Conservation (phyloP, 2,797 vertebrate genomes). For the Cynodonichthys magdalenae region DNA sequence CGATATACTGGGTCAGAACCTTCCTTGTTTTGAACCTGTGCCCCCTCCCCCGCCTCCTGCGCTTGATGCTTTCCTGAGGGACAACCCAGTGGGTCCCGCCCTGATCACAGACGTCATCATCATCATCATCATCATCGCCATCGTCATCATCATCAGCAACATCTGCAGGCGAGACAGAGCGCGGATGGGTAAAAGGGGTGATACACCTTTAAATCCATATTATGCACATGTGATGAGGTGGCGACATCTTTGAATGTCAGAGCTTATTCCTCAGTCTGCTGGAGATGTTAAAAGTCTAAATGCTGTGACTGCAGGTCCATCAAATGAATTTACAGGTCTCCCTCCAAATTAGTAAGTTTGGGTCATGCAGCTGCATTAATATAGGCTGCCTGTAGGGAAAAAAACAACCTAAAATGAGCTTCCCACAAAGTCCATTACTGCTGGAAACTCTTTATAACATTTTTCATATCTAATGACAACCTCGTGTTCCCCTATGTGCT, state of each 20-base stretch:
- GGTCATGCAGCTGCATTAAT: constrained; percentile 38
- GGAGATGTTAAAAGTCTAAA: constrained; percentile 27
- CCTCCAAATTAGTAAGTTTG: constrained; percentile 14
- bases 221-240: constrained; percentile 23
- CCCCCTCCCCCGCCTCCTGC: constrained; percentile 51
- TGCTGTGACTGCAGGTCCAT: constrained; percentile 25
- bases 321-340: constrained; percentile 18
- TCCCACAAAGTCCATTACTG: constrained; percentile 25
- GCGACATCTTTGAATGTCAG: constrained; percentile 38
- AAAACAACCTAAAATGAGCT: constrained; percentile 15
- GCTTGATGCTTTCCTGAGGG: constrained; percentile 63
- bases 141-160: constrained; percentile 74
- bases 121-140: constrained; percentile 62
- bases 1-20: constrained; percentile 30
- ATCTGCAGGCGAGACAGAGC: constrained; percentile 64
- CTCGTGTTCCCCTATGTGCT: constrained; percentile 28
- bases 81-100: constrained; percentile 64
- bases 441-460: constrained; percentile 20
- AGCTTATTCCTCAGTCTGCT: constrained; percentile 34
- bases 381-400: constrained; percentile 11
- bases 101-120: constrained; percentile 69
- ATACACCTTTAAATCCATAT: not conserved
- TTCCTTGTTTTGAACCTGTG: constrained; percentile 54
- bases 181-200: constrained; percentile 39
- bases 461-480: constrained; percentile 19